Base-by-base conservation (phyloP, 2,797 vertebrate species). In the Sciaenops ocellatus region DNA sequence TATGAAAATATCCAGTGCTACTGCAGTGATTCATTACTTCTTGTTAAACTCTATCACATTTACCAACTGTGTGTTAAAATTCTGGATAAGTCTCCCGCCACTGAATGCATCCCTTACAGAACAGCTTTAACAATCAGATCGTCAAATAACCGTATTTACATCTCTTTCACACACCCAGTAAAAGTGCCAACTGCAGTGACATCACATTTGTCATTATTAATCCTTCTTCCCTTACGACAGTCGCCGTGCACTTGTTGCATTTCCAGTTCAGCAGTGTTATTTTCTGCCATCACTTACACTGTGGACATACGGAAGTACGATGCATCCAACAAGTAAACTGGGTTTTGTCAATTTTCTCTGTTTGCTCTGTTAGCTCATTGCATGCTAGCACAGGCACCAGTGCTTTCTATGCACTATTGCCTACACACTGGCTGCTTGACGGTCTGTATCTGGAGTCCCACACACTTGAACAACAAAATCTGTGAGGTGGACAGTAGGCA, bases 71-170 rank as follows among this genome's bases (percentile, higher is more conserved):
- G 30, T 24, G 47, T 44, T 57, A 8, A 22, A 51, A 69, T 41
- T 71, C 22, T 76, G 30, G 41, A 48, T 24, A 24, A 18, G 4
- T 44, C 52, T 50, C 24, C 15, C 50, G 48, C 50, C 26, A 9
- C 18, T 46, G 54, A 65, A 72, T 17, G 63, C 28, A 59, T 61
- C 22, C 55, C 50, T 55, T 34, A 17, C 16, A 22, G 11, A 76
- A 70, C 46, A 69, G 75, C 73, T 76, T 61, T 55, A 75, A 65
- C 1, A 16, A 73, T 78, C 34, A 61, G 69, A 50, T 61, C 48
- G 69, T 77, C 69, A 79, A 73, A 68, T 28, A 59, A 28, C 46
- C n/a, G 52, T 78, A 64, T 76, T 69, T 69, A 28, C 17, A 47
- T 70, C 15, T 67, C 28, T 59, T 59, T 75, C 61, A 42, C 47